Conservation (phyloP, 35 echinoderm and acorn worm species). For the Heliocidaris erythrogramma region DNA sequence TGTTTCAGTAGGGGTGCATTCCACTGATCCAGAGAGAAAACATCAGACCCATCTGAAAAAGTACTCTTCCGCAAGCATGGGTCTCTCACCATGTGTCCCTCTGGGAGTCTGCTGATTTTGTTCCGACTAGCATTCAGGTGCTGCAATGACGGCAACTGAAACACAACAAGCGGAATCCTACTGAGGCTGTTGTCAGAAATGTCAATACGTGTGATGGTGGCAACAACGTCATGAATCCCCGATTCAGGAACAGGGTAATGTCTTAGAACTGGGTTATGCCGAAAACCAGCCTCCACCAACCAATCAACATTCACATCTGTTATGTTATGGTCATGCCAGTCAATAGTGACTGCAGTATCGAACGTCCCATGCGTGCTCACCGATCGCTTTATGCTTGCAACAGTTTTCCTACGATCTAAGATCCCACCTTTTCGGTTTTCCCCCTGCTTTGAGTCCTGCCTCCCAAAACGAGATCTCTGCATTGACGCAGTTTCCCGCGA, state of each 20-base stretch:
- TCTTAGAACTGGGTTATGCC: constrained; percentile 76
- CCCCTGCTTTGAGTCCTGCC: constrained; percentile 40
- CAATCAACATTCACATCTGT: constrained; percentile 80
- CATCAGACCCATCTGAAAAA: neutral
- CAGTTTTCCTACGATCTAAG: constrained; percentile 64
- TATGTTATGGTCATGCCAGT: constrained; percentile 97
- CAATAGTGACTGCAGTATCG: constrained; percentile 83
- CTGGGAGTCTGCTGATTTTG: constrained; percentile 78
- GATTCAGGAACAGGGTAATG: constrained; percentile 58
- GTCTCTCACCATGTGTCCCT: neutral
- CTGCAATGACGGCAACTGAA: constrained; percentile 89
- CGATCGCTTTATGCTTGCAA: constrained; percentile 74
- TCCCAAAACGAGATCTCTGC: neutral
- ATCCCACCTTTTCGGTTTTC: constrained; percentile 41
- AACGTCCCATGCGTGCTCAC: constrained; percentile 66
- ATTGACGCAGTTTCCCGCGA: constrained; percentile 4
- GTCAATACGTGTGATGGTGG: constrained; percentile 84
- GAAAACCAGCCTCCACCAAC: constrained; percentile 81
- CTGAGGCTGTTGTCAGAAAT: constrained; percentile 87
- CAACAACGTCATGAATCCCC: constrained; percentile 60
- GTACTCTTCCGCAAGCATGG: neutral
- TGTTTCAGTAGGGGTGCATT: constrained; percentile 73
- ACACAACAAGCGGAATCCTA: constrained; percentile 74
- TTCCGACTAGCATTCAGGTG: constrained; percentile 81
- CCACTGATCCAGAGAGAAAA: constrained; percentile 53